Base-by-base conservation (phyloP, 1,140 invertebrate species). In the Zaprionus kolodkinae region DNA sequence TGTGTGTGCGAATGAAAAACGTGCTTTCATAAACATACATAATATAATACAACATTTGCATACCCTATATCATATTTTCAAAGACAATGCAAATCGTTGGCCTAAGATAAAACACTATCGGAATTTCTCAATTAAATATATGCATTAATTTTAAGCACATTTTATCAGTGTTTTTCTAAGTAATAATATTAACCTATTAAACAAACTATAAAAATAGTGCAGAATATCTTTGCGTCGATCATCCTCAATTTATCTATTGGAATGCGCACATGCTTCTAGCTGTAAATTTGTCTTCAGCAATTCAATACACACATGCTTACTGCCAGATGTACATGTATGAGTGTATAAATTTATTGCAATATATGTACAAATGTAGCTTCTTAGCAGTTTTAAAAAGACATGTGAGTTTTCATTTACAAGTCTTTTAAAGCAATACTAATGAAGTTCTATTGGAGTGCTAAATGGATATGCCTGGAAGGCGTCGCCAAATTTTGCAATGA, bases 191-290 rank as follows among this genome's bases (percentile, higher is more conserved):
- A 11, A n/a, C 36, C n/a, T n/a, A n/a, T 1, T 50, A 21, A 50
- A 11, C 12, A 35, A 9, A 17, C 45, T 50, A 21, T 3, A 12
- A 6, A 40, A 0, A 40, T n/a, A 40, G 13, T 40, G 45, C 15
- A 50, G 45, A 4, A 25, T 50, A 21, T 50, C 45, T 21, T 7
- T 25, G 15, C 15, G 17, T 50, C 17, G 45, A 50, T 25, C 45
- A 50, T 11, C 9, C 1, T 21, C 17, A 17, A 17, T 17, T 25
- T 50, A 50, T 50, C 17, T 38, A 35, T 77, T 11, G 63, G 55
- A 69, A 81, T 79, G 61, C 72, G 65, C 76, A 72, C 63, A 81
- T 74, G 76, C 33, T n/a, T 15, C 45, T 68, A 35, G 21, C 9
- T 36, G 45, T 45, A 9, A 11, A 45, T 50, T 15, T 61, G 30